phyloP scores from a whole-genome alignment of 2,888 invertebrate genomes.

The Epistrophe eligans region DNA sequence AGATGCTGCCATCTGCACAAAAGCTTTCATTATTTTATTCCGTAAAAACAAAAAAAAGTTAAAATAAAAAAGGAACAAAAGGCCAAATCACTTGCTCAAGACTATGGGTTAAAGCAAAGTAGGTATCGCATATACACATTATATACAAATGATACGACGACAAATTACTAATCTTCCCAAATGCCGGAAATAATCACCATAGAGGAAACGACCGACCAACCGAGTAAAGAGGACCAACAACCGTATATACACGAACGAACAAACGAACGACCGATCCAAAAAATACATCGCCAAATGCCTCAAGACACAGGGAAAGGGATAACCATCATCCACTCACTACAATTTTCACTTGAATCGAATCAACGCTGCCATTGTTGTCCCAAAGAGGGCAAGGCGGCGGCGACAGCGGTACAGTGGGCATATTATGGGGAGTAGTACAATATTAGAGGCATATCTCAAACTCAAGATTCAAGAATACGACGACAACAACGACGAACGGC shows the following conservation, averaged over 20 bases:
- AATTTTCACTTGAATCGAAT: slow-evolving; percentile 56
- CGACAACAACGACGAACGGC: slow-evolving; percentile 4
- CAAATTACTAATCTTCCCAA: slow-evolving; percentile 71
- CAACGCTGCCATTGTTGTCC: slow-evolving; percentile 66
- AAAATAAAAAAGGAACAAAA: slow-evolving; percentile 6
- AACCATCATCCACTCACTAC: slow-evolving; percentile 29
- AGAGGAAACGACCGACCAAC: slow-evolving; percentile 57
- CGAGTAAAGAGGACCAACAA: slow-evolving; percentile 18
- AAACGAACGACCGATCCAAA: slow-evolving; percentile 1
- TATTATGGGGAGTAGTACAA: neutral
- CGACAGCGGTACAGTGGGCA: neutral
- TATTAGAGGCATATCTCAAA: slow-evolving; percentile 31
- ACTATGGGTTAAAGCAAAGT: slow-evolving; percentile 6
- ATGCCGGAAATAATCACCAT: slow-evolving; percentile 75
- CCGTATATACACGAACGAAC: too few species aligned
- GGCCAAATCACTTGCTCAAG: slow-evolving; percentile 49
- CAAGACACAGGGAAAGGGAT: slow-evolving; percentile 22
- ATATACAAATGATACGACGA: slow-evolving; percentile 52
- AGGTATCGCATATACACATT: slow-evolving; percentile 45
- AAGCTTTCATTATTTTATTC: slow-evolving; percentile 22
- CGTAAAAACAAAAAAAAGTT: neutral
- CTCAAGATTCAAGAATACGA: slow-evolving; percentile 36
- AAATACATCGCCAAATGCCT: neutral
- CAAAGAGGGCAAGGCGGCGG: neutral
- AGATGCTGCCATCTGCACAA: slow-evolving; percentile 18